Percentiles rank a stretch among this genome's conserved stretches.
Conservation (phyloP, 2,888 invertebrate species). For the Orthosia cruda region DNA sequence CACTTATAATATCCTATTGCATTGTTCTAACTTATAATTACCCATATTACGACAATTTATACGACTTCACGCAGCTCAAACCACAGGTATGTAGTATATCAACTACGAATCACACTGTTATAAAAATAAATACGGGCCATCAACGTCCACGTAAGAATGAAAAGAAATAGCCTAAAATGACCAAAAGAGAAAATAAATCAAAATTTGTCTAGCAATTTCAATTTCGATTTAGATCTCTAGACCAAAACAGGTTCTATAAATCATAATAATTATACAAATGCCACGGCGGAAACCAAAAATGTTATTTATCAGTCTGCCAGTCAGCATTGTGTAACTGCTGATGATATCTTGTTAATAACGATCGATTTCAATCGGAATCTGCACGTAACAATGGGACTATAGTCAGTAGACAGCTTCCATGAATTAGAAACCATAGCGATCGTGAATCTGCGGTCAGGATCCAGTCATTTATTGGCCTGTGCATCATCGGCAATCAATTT, state of each 20-base stretch:
- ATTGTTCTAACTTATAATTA: conserved; percentile 27
- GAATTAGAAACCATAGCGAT: conserved; percentile 78
- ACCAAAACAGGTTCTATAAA: conserved; percentile 6
- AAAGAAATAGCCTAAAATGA: not conserved
- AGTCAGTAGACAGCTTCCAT: conserved; percentile 64
- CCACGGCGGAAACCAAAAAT: conserved; percentile 15
- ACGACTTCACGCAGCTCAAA: conserved; percentile 46
- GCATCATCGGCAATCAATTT: conserved; percentile 64
- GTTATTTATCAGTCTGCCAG: conserved; percentile 17
- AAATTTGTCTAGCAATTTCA: not conserved
- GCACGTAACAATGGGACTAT: conserved; percentile 65
- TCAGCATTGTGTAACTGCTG: conserved; percentile 47
- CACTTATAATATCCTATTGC: conserved; percentile 20
- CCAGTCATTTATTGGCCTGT: conserved; percentile 48
- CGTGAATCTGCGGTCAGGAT: conserved; percentile 56
- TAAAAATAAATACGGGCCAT: not conserved
- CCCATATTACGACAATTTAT: conserved; percentile 44
- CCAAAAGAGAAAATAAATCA: not conserved
- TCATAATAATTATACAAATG: not conserved
- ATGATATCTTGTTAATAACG: conserved; percentile 48
- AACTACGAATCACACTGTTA: not conserved
- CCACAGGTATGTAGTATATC: conserved; percentile 27
- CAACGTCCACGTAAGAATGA: not conserved
- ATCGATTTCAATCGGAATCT: conserved; percentile 36
- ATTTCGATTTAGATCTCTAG: conserved; percentile 2